These are phyloP conservation scores for Oryzias curvinotus DNA, from an alignment of 2,113 vertebrate species.

Conservation along the genomic window DNA sequence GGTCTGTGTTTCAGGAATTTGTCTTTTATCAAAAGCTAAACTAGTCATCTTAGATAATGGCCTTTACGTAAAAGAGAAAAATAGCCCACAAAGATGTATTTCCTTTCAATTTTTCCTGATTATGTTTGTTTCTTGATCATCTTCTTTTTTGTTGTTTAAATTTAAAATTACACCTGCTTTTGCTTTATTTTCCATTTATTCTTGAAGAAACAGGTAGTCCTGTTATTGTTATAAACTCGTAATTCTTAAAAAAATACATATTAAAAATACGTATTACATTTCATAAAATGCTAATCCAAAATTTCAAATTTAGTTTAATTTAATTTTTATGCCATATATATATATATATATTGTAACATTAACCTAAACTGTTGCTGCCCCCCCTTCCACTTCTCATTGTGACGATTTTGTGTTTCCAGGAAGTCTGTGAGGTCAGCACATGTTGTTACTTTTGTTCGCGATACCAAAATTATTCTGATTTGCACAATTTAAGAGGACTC, in stretches of 20 bases:
- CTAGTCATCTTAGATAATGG: constrained; percentile 7
- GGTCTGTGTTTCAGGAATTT: constrained; percentile 55
- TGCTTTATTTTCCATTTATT: background rate
- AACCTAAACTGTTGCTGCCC: constrained; percentile 78
- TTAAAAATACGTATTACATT: no score
- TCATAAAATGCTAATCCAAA: no score
- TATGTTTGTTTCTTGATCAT: background rate
- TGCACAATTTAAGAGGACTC: constrained; percentile 80
- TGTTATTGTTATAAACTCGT: no score
- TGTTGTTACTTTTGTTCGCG: constrained; percentile 89
- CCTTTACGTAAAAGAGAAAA: constrained; percentile 13
- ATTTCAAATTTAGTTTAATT: no score
- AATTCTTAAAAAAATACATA: no score
- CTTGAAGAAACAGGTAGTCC: background rate
- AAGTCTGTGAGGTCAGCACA: constrained; percentile 92
- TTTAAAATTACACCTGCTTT: background rate
- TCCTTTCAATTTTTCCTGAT: constrained; percentile 9
- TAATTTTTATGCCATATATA: no score
- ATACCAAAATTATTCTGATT: constrained; percentile 70
- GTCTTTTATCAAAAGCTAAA: constrained; percentile 43
- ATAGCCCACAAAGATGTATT: background rate
- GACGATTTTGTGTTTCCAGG: constrained; percentile 93
- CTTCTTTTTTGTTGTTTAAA: no score
- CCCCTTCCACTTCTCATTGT: constrained; percentile 85
- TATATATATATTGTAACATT: constrained; percentile 62